Percentiles rank a stretch among this genome's conserved stretches.
Conservation (phyloP, 1,140 invertebrate species). For the Dermatophagoides farinae region DNA sequence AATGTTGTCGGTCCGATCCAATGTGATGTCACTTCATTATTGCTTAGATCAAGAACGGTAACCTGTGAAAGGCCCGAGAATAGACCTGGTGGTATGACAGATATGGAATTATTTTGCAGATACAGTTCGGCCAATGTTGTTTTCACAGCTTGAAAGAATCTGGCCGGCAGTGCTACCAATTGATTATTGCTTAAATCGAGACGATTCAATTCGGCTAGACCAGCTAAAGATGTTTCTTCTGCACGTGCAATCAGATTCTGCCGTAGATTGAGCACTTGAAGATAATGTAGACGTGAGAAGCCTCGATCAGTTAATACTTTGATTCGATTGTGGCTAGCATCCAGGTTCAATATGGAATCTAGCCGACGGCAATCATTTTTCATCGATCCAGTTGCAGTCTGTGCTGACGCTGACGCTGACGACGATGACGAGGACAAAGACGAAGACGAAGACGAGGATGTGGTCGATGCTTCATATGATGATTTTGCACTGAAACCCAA, state of each 20-base stretch:
- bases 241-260: conserved; percentile 62
- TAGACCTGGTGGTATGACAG: conserved; percentile 51
- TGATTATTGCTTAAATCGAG: conserved; percentile 65
- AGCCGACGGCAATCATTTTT: conserved; percentile 10
- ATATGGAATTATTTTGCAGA: conserved; percentile 61
- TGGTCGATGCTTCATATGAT: conserved; percentile 24
- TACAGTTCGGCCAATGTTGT: conserved; percentile 66
- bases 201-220: conserved; percentile 46
- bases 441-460: conserved; percentile 21
- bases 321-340: conserved; percentile 49
- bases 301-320: conserved; percentile 35
- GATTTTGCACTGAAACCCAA: conserved; percentile 38
- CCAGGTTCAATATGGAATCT: conserved; percentile 38
- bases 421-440: conserved; percentile 31
- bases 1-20: conserved; percentile 61
- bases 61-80: conserved; percentile 53
- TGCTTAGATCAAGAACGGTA: conserved; percentile 59
- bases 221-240: conserved; percentile 48
- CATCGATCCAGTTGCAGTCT: not conserved
- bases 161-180: conserved; percentile 48
- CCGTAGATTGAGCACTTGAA: conserved; percentile 43
- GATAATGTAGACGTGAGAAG: conserved; percentile 14
- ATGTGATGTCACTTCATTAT: conserved; percentile 60
- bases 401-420: not conserved
- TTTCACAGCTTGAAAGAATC: conserved; percentile 43